Percentiles rank a stretch among this genome's conserved stretches.
Evolutionary conservation across 2,888 invertebrate species (phyloP).

Genomic region (Ectemnius cavifrons): DNA sequence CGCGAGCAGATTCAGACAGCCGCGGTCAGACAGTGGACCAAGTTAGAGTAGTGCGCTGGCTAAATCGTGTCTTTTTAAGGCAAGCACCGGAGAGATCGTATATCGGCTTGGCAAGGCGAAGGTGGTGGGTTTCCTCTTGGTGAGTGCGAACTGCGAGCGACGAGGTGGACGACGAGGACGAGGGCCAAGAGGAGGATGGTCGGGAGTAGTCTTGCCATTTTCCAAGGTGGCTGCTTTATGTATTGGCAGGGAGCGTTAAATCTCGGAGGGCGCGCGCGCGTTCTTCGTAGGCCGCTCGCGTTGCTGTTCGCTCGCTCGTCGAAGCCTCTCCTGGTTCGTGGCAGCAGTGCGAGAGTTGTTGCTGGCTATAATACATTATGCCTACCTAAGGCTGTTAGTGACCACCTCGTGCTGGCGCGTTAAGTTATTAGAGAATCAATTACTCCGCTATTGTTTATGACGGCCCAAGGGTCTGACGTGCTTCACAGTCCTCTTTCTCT

Average conservation of each 20-base stretch:
- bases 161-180: slow-evolving; percentile 12
- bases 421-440: slow-evolving; percentile 78
- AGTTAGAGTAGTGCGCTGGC: not conserved
- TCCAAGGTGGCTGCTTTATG: slow-evolving; percentile 69
- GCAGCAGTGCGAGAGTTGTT: slow-evolving; percentile 55
- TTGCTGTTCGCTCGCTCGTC: slow-evolving; percentile 31
- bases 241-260: slow-evolving; percentile 73
- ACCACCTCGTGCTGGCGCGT: slow-evolving; percentile 73
- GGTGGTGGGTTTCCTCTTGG: slow-evolving; percentile 41
- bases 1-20: not conserved
- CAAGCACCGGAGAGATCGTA: slow-evolving; percentile 13
- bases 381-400: slow-evolving; percentile 71
- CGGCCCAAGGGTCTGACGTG: slow-evolving; percentile 70
- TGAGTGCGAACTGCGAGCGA: slow-evolving; percentile 16
- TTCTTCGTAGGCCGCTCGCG: slow-evolving; percentile 41
- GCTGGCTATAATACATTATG: slow-evolving; percentile 71
- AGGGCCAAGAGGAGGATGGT: not conserved
- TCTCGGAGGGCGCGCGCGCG: slow-evolving; percentile 55
- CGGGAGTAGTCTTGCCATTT: slow-evolving; percentile 55
- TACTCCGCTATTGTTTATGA: slow-evolving; percentile 78
- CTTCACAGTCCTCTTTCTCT: slow-evolving; percentile 39
- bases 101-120: slow-evolving; percentile 16
- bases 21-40: not conserved
- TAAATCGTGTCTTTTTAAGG: not conserved
- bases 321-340: slow-evolving; percentile 48